phyloP scores from a whole-genome alignment of 2,888 invertebrate genomes.

The Cerceris rybyensis region DNA sequence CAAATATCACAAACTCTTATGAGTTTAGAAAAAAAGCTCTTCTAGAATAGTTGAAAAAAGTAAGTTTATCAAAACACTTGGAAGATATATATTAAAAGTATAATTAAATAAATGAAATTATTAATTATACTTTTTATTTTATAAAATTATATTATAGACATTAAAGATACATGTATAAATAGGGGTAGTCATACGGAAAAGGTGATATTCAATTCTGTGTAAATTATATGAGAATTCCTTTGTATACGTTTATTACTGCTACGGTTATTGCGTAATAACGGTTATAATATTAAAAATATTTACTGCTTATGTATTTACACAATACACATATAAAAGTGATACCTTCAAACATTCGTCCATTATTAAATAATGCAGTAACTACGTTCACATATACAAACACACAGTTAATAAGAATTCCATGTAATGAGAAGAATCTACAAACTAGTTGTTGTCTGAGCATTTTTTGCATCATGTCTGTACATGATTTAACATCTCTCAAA shows the following conservation, averaged over 20 bases:
- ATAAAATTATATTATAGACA: constrained; percentile 10
- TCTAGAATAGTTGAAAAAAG: constrained; percentile 27
- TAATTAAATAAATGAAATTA: constrained; percentile 26
- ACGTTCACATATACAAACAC: constrained; percentile 36
- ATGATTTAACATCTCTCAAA: constrained; percentile 15
- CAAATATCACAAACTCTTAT: constrained; percentile 23
- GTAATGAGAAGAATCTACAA: background rate
- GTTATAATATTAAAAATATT: constrained; percentile 61
- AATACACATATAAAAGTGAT: constrained; percentile 47
- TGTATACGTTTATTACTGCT: constrained; percentile 63
- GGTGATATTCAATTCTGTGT: constrained; percentile 46
- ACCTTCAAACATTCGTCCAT: constrained; percentile 33
- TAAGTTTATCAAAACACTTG: constrained; percentile 15
- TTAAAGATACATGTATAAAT: constrained; percentile 18
- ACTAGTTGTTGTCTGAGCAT: constrained; percentile 17
- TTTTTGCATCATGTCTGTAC: constrained; percentile 1
- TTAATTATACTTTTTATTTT: constrained; percentile 11
- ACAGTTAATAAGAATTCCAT: constrained; percentile 24
- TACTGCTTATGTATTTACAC: constrained; percentile 57
- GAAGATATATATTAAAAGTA: background rate
- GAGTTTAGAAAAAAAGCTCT: constrained; percentile 10
- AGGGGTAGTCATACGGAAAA: constrained; percentile 48
- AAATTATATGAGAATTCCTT: constrained; percentile 54
- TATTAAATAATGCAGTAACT: constrained; percentile 53
- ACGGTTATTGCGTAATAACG: constrained; percentile 48